Evolutionary conservation across 1,140 invertebrate species (phyloP), one percentile per base, ranked within the genome.

Genomic region (Helicoverpa armigera): DNA sequence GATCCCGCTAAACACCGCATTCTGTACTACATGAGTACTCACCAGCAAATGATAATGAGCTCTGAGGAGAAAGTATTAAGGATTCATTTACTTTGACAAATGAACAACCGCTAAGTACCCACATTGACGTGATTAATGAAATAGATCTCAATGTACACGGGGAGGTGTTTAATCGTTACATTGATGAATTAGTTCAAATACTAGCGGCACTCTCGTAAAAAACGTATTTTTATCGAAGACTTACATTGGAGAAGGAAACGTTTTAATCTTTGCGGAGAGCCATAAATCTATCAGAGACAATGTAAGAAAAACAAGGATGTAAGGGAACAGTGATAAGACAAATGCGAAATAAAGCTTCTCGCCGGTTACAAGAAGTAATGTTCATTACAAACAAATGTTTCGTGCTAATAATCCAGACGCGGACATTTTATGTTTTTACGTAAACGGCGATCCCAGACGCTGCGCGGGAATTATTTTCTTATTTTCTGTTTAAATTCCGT

Each of bases 101-200:
- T 72, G 9, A 18, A 60, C 53, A 80, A 83, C 80, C 79, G 86
- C 86, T 77, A 85, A 86, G 86, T 90, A 86, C 88, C 85, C 87
- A 88, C 88, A 86, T 83, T 86, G 85, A 88, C 86, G 87, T 92
- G 90, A 94, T 94, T 92, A 91, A 94, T 94, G 92, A 89, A 89
- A 85, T 82, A 89, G 84, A 91, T 89, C 84, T 81, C 80, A 76
- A 67, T 82, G 83, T 89, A 89, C 87, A 91, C 80, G 87, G 86
- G 82, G 82, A 87, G 87, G 86, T 88, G 86, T 91, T 85, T 88
- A 89, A 89, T 89, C 83, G 87, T 77, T 86, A 91, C 90, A 90
- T 87, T 93, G 92, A 91, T 91, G 87, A 87, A 90, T 92, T 88
- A 86, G 82, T 76, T 84, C 87, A 88, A 91, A 84, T 85, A 88